phyloP scores from a whole-genome alignment of 2,113 vertebrate genomes.

The Dascyllus trimaculatus region DNA sequence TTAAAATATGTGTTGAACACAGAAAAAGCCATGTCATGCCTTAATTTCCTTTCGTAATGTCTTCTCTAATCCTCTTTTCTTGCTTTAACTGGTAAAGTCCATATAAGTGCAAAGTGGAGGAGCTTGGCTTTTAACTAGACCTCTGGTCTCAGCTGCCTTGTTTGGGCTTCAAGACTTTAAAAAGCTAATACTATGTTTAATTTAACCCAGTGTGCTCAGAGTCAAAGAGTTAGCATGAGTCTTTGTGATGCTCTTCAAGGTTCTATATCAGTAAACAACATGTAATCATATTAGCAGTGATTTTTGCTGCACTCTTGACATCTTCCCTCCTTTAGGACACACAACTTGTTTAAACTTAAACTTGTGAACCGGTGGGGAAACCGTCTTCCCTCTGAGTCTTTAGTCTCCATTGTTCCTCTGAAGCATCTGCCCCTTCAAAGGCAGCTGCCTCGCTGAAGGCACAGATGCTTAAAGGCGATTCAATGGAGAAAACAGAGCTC shows the following conservation, averaged over 20 bases:
- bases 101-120: constrained; percentile 30
- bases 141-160: constrained; percentile 15
- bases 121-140: constrained; percentile 6
- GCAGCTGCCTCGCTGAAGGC: constrained; percentile 14
- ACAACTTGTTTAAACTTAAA: constrained; percentile 10
- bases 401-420: constrained; percentile 31
- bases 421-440: constrained; percentile 38
- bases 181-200: constrained; percentile 20
- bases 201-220: constrained; percentile 8
- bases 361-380: neutral
- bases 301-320: too few species aligned
- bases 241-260: neutral
- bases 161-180: constrained; percentile 11
- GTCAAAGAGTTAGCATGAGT: neutral
- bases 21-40: neutral
- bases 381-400: neutral
- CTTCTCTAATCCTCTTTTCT: constrained; percentile 29
- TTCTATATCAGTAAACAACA: constrained; percentile 12
- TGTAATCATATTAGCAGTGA: neutral
- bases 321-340: constrained; percentile 2
- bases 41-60: constrained; percentile 24
- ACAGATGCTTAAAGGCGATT: constrained; percentile 20
- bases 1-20: constrained; percentile 16
- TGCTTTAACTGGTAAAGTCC: constrained; percentile 24
- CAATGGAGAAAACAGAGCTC: constrained; percentile 30